Percentiles rank a stretch among this genome's conserved stretches.
Conservation (phyloP, 2,888 invertebrate species). For the Limenitis camilla region DNA sequence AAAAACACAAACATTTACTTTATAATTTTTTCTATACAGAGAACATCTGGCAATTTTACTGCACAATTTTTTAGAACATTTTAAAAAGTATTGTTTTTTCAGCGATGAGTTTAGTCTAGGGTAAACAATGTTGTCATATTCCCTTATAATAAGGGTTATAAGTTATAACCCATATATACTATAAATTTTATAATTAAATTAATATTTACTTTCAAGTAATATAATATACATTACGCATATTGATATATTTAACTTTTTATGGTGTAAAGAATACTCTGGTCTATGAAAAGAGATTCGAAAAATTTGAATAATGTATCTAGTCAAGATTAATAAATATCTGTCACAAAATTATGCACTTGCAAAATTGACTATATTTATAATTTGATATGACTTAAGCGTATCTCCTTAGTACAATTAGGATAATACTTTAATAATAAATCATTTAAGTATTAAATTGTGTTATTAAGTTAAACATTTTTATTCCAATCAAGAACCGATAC, state of each 20-base stretch:
- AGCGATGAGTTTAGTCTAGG: no score
- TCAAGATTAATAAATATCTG: slow-evolving; percentile 25
- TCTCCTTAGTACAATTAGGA: slow-evolving; percentile 9
- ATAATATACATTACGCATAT: no score
- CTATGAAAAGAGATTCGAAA: neutral
- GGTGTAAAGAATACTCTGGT: slow-evolving; percentile 1
- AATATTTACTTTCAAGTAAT: no score
- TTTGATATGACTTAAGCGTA: neutral
- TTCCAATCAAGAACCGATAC: neutral
- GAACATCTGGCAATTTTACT: no score
- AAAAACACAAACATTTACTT: no score
- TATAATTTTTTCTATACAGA: no score
- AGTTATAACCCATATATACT: neutral
- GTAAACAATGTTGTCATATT: slow-evolving; percentile 1
- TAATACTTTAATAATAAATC: slow-evolving; percentile 17
- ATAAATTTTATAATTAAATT: no score
- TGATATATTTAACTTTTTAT: neutral
- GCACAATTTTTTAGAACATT: neutral
- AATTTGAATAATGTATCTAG: slow-evolving; percentile 23
- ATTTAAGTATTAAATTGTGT: slow-evolving; percentile 11
- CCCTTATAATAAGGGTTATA: slow-evolving; percentile 9
- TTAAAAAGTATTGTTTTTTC: no score
- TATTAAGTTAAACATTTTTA: no score
- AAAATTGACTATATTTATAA: slow-evolving; percentile 5
- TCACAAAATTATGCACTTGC: slow-evolving; percentile 11